Conservation (phyloP, 2,113 vertebrate species). For the Dromiciops gliroides region DNA sequence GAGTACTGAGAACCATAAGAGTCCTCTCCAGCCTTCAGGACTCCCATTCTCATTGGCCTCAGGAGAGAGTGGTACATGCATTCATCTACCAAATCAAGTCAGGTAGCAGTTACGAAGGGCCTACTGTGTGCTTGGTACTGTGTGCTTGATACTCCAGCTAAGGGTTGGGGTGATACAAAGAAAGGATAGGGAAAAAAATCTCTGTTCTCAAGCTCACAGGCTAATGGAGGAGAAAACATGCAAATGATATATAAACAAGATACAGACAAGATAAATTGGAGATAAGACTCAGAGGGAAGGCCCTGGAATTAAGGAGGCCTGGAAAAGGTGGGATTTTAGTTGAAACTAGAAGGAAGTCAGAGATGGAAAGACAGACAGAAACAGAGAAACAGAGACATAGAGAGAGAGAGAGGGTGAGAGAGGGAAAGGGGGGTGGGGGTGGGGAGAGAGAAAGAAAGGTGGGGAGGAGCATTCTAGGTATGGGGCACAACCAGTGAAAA, state of each 20-base stretch:
- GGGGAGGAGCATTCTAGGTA: no score
- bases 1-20: not conserved
- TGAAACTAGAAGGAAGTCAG: not conserved
- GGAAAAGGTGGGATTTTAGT: not conserved
- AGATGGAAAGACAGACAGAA: no score
- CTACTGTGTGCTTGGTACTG: not conserved
- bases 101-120: not conserved
- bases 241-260: not conserved
- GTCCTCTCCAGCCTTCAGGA: not conserved
- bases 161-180: not conserved
- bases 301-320: not conserved
- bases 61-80: not conserved
- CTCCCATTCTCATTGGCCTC: not conserved
- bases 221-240: not conserved
- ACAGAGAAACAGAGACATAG: not conserved
- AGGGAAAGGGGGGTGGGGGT: no score
- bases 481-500: no score
- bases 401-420: no score
- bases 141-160: not conserved
- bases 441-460: no score
- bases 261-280: not conserved
- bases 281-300: not conserved
- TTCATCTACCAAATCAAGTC: not conserved
- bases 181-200: not conserved
- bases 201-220: not conserved